Base-by-base conservation (phyloP, 1,140 invertebrate genomes). In the Lepidurus arcticus region DNA sequence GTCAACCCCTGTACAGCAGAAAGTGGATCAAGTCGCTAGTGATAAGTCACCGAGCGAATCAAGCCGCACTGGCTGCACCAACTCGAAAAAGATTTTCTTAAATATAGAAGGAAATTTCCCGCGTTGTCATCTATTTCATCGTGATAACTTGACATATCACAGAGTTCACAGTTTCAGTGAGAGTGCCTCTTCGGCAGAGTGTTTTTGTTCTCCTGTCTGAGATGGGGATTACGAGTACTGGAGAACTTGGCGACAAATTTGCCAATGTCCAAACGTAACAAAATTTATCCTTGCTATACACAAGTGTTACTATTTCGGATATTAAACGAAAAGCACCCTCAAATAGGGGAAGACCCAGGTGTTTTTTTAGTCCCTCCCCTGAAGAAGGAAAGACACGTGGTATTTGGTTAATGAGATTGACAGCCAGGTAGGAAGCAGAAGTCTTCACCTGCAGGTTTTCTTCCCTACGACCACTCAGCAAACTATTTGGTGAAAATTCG, bases 31-130 rank as follows among this genome's bases (percentile, higher is more conserved):
- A 65, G 53, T 65, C 53, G 53, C 53, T 21, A 65, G 53, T 65
- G 53, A 65, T 65, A 65, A 65, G 53, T 65, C 53, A 65, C 53
- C 53, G 53, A 65, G 53, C 53, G 53, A 65, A 65, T 65, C 53
- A n/a, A 65, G 53, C 53, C 53, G 53, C 53, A 65, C 6, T 65
- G 53, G 53, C 53, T 65, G 53, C 53, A n/a, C 53, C 53, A 13
- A 13, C 53, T 65, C 53, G 53, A n/a, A 65, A 65, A 65, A 65
- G 53, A 65, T 21, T n/a, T n/a, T 21, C 21, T 65, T 21, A 3
- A 34, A 34, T 34, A 21, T 65, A 65, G n/a, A 65, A 65, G 53
- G 53, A 65, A 65, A 65, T 1, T 65, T 21, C 0, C 53, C 21
- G 4, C 1, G 21, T 21, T 16, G 53, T 13, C 53, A 65, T 65